Conservation (phyloP, 2,888 invertebrate species). For the Labia minor region DNA sequence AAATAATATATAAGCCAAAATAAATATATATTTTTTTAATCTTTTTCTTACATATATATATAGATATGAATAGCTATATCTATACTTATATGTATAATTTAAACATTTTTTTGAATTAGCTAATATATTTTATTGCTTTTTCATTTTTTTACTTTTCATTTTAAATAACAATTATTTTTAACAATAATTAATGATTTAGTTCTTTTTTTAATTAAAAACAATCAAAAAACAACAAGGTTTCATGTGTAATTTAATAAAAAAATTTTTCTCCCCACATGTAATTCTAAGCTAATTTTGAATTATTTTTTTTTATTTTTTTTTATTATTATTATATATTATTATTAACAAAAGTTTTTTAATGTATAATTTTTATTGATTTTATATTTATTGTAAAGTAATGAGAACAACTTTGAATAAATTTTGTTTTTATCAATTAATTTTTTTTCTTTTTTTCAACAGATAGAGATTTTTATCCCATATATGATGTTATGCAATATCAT, state of each 20-base stretch:
- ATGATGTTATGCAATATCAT: neutral
- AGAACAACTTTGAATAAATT: no score
- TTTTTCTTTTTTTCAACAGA: no score
- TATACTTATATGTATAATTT: neutral
- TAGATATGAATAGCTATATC: neutral
- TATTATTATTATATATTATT: no score
- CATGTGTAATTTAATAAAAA: no score
- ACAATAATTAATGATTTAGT: neutral
- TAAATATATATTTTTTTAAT: neutral
- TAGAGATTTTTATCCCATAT: neutral
- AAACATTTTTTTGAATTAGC: neutral
- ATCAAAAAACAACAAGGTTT: no score
- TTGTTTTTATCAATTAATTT: neutral
- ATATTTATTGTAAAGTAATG: no score
- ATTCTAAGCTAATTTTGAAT: no score
- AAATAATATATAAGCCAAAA: neutral
- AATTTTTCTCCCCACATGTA: no score
- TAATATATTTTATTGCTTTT: neutral
- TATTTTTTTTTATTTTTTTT: no score
- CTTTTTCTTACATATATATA: neutral
- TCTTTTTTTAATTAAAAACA: no score
- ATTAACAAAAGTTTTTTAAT: neutral
- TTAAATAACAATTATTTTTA: neutral
- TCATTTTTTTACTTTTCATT: neutral
- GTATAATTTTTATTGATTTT: no score